Base-by-base conservation (phyloP, 2,888 invertebrate genomes). In the Mellilla xanthometata region DNA sequence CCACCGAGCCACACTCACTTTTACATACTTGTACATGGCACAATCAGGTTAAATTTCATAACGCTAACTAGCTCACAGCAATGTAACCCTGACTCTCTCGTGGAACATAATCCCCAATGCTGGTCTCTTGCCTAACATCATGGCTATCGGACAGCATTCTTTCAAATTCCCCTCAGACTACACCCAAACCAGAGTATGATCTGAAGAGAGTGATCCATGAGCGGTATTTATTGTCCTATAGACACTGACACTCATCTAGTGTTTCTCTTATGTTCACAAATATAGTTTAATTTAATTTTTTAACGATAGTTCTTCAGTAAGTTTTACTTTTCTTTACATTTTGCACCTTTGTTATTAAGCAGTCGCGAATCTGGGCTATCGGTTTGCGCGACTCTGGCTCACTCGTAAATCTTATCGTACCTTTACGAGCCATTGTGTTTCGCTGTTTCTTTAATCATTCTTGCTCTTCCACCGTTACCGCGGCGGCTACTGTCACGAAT, bases 81-180 rank as follows among this genome's bases (percentile, higher is more conserved):
- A 99, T 78, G 95, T 99, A 8, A 98, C 98, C 0, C 88, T 99
- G 45, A 95, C 95, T n/a, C 86, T 99, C 26, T 96, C 97, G 0
- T 99, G 97, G 97, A 99, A 99, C 84, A 97, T 99, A 49, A 97
- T 99, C 64, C 99, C 99, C 13, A 99, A 99, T 86, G 98, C 99
- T 54, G 99, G 99, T 28, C 92, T 97, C 41, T 87, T 99, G 59
- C 98, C 98, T 12, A 96, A 96, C 67, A 93, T 98, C 34, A 93
- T 93, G 70, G 95, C 97, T 2, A 87, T 92, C 46, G 98, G 97
- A 15, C 92, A 93, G 45, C 97, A 98, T 76, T 93, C 93, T 19
- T 97, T 99, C 81, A 93, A 94, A 80, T 99, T 99, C 83, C 99
- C 99, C 19, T 82, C 92, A 41, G 95, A 97, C 66, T 98, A 98